A percentile compares a stretch with the other conserved stretches of the same genome.
phyloP scores from a whole-genome alignment of 2,797 vertebrate genomes.

The Triplophysa bombifrons region DNA sequence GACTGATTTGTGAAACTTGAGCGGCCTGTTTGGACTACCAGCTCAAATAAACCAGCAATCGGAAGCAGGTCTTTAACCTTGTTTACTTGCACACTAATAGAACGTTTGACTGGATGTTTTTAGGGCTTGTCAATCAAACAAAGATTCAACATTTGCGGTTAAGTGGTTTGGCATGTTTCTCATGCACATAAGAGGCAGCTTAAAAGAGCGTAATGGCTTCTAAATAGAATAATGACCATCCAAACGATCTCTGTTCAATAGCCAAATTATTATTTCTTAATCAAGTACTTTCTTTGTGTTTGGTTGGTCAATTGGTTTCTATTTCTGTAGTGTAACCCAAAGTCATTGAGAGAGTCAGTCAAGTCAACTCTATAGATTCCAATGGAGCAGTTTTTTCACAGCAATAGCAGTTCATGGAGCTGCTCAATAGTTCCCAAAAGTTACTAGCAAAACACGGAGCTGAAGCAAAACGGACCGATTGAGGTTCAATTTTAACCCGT shows the following conservation, averaged over 20 bases:
- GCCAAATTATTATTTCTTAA: not conserved
- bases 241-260: not conserved
- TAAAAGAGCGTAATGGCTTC: no score
- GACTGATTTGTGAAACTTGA: constrained; percentile 39
- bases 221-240: not conserved
- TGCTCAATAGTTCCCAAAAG: no score
- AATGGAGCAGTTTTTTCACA: no score
- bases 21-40: constrained; percentile 28
- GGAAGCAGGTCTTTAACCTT: constrained; percentile 7
- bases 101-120: constrained; percentile 16
- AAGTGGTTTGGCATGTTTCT: constrained; percentile 8
- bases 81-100: constrained; percentile 33
- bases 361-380: no score
- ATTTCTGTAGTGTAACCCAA: not conserved
- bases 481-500: no score
- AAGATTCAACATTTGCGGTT: not conserved
- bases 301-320: not conserved
- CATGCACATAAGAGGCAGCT: not conserved
- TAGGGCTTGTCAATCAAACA: constrained; percentile 16
- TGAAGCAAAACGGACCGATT: no score
- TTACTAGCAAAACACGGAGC: no score
- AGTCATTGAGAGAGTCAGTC: no score
- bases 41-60: constrained; percentile 25
- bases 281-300: not conserved
- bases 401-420: no score